Conservation (phyloP, 2,797 vertebrate genomes). For the Micrastur ruficollis region DNA sequence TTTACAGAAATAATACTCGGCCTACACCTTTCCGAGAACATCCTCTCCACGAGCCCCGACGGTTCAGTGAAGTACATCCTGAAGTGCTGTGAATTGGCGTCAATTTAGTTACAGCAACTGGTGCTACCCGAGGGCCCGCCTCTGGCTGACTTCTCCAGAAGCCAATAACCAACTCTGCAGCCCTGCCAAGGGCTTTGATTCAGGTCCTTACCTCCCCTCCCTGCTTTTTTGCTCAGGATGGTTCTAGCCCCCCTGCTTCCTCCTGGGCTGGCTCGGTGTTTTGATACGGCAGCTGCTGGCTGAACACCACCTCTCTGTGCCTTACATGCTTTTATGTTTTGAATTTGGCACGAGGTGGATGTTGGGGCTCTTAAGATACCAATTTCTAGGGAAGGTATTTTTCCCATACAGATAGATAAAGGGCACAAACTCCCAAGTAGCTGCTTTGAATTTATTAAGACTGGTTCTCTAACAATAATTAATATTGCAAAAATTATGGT, state of each 20-base stretch:
- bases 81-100: not conserved
- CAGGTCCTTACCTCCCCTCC: not conserved
- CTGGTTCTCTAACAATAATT: not conserved
- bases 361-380: not conserved
- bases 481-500: not conserved
- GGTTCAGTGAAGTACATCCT: not conserved
- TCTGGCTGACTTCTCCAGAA: not conserved
- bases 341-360: not conserved
- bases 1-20: not conserved
- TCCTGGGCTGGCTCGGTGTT: not conserved
- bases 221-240: not conserved
- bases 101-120: accelerated
- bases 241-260: not conserved
- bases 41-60: not conserved
- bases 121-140: not conserved
- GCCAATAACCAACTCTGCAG: accelerated
- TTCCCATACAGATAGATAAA: not conserved
- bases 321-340: not conserved
- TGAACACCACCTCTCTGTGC: accelerated
- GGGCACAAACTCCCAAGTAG: accelerated
- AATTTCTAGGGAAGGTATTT: not conserved
- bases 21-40: not conserved
- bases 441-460: not conserved
- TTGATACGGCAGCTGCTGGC: not conserved
- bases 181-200: not conserved